Conservation (phyloP, 92 coral and sea anemone species). For the Bergia sp. region DNA sequence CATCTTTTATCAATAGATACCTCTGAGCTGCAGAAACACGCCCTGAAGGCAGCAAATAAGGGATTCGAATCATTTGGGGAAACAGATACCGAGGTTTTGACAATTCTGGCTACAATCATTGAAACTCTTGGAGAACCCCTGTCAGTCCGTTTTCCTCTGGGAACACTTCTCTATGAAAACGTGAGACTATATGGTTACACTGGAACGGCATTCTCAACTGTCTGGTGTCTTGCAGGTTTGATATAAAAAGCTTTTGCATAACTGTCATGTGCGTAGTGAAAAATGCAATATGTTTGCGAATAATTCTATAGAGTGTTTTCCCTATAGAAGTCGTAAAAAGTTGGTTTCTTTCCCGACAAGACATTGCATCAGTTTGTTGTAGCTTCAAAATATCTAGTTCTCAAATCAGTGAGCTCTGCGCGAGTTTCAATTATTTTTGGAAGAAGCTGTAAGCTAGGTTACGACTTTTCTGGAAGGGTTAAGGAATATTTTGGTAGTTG, state of each 20-base stretch:
- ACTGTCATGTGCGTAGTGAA: neutral
- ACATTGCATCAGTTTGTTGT: no score
- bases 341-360: no score
- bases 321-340: no score
- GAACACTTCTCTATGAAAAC: neutral
- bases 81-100: neutral
- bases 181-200: neutral
- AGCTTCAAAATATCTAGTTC: no score
- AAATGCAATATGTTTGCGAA: neutral
- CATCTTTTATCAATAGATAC: neutral
- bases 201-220: neutral
- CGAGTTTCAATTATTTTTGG: no score
- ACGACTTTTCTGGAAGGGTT: no score
- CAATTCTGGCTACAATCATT: neutral
- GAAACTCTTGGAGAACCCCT: neutral
- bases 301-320: no score
- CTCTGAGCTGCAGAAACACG: neutral
- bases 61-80: neutral
- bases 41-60: neutral
- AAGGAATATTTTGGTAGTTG: no score
- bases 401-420: no score
- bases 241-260: no score
- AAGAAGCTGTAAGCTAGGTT: no score
- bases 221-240: neutral
- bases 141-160: neutral